These are phyloP conservation scores for Anthrax anthrax DNA, from an alignment of 2,888 invertebrate species.

Conservation along the genomic window DNA sequence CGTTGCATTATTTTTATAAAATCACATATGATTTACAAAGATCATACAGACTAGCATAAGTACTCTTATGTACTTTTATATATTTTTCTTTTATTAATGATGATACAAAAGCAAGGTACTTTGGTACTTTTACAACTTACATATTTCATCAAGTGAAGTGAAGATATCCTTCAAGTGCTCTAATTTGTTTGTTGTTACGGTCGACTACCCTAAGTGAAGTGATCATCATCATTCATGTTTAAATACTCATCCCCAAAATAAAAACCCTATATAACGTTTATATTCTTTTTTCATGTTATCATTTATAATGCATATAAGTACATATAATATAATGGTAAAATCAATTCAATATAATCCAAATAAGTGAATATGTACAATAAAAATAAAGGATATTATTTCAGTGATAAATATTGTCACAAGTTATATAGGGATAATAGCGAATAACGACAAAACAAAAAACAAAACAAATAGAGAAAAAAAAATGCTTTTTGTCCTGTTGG, in stretches of 20 bases:
- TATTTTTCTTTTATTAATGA: too few relatives aligned
- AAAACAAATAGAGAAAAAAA: background rate
- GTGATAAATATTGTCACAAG: background rate
- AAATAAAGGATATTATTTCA: background rate
- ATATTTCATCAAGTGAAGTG: background rate
- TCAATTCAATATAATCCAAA: background rate
- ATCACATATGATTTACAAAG: too few relatives aligned
- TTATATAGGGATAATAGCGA: background rate
- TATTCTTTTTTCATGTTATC: too few relatives aligned
- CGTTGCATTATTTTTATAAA: too few relatives aligned
- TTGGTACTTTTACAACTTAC: too few relatives aligned
- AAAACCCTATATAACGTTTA: too few relatives aligned
- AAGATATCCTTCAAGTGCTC: slow-evolving; percentile 19
- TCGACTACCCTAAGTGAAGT: slow-evolving; percentile 32
- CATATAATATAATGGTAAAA: background rate
- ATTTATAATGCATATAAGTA: too few relatives aligned
- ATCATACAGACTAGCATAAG: too few relatives aligned
- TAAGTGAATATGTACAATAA: background rate
- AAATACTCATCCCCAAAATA: too few relatives aligned
- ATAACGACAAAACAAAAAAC: too few relatives aligned
- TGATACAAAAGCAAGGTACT: too few relatives aligned
- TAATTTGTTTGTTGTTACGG: slow-evolving; percentile 33
- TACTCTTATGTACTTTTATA: too few relatives aligned
- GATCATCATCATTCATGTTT: slow-evolving; percentile 12
- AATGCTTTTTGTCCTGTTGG: background rate